Base-by-base conservation (phyloP, 2,888 invertebrate species). In the Strigamia transsilvanica region DNA sequence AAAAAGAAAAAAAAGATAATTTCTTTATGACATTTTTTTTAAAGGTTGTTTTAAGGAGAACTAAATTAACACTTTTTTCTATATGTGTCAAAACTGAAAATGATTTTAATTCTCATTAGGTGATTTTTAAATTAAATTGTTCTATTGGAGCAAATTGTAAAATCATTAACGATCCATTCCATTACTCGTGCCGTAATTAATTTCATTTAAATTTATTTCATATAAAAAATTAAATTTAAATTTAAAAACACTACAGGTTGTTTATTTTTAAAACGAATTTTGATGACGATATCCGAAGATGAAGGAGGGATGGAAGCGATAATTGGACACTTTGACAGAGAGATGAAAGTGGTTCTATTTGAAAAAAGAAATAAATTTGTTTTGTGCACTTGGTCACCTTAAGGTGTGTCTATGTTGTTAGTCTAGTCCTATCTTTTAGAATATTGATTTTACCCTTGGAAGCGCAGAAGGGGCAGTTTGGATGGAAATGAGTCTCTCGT, bases 371-470 rank as follows among this genome's bases (percentile, higher is more conserved):
- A 15, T 23, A 66, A 27, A 27, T 66, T 27, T 66, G 27, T 32
- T 32, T 66, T 9, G 13, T 66, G 66, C 66, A 66, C 66, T 27
- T 66, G 66, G 66, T 66, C 66, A 15, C 66, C 27, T 27, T 23
- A 66, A 66, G 66, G 27, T 66, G 66, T 66, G 61, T 61, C 27
- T 66, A 51, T 3, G 66, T 15, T 66, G 66, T 66, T 66, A 66
- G 66, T 12, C 32, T 66, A 66, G 66, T 12, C 32, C 13, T 23
- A 23, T 66, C 32, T 23, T 27, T 23, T 66, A 27, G 66, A 66
- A 66, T 66, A 66, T 66, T 66, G 66, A 66, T 66, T 66, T 66
- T 66, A 66, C 66, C 66, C 66, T 23, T 66, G 66, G 66, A 66
- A 66, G 15, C 2, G 66, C 23, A 27, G 23, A 27, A 27, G 27